phyloP scores from a whole-genome alignment of 2,797 vertebrate species.

The Propithecus perrieri region DNA sequence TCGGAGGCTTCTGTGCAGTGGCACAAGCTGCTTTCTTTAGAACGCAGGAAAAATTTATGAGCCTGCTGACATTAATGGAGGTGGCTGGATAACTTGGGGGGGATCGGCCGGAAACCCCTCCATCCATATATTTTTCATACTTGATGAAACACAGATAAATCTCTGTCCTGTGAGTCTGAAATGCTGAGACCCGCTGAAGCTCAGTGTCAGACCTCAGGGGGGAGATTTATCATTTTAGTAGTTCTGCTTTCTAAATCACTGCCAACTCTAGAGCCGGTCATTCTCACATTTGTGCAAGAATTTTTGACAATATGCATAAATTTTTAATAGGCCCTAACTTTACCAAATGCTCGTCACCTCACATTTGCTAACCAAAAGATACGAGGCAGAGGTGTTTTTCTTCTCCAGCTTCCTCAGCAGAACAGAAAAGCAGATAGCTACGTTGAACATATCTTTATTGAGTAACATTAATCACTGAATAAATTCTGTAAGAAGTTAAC shows the following conservation, averaged over 20 bases:
- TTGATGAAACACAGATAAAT: constrained; percentile 86
- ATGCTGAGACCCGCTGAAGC: constrained; percentile 58
- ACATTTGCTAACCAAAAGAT: not conserved
- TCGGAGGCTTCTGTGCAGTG: constrained; percentile 84
- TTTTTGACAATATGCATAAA: constrained; percentile 49
- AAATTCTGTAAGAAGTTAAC: not conserved
- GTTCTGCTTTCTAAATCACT: constrained; percentile 75
- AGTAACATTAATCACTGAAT: not conserved
- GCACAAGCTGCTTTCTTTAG: constrained; percentile 77
- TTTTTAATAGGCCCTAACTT: constrained; percentile 51
- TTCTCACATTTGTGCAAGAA: constrained; percentile 33
- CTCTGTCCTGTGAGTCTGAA: constrained; percentile 68
- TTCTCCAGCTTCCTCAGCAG: not conserved
- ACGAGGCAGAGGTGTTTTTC: not conserved
- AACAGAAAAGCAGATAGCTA: not conserved
- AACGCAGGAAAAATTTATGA: constrained; percentile 80
- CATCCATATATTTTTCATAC: constrained; percentile 80
- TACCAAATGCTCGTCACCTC: not conserved
- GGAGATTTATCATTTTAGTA: constrained; percentile 50
- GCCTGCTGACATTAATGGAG: constrained; percentile 84
- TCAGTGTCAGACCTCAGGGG: constrained; percentile 66
- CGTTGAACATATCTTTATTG: not conserved
- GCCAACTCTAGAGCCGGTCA: not conserved
- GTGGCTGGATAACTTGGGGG: constrained; percentile 70
- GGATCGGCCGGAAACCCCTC: constrained; percentile 77